Percentiles rank a stretch among this genome's conserved stretches.
Evolutionary conservation across 2,113 vertebrate species (phyloP).

Genomic region (Suricata suricatta): DNA sequence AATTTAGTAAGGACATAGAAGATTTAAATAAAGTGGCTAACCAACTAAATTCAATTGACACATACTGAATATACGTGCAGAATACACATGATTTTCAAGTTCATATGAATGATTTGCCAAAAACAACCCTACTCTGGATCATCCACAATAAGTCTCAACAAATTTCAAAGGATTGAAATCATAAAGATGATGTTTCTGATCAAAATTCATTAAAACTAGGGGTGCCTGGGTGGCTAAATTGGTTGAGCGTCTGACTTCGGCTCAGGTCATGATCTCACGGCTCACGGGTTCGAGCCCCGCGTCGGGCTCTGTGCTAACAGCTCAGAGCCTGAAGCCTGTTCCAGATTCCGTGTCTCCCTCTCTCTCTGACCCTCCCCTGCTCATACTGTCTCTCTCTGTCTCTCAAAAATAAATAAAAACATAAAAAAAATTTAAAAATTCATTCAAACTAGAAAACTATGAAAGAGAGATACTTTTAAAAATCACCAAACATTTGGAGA

Average conservation of each 20-base stretch:
- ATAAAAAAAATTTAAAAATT: background rate
- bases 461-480: background rate
- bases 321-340: no score
- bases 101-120: background rate
- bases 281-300: no score
- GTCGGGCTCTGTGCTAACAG: no score
- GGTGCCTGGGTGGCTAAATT: no score
- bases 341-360: no score
- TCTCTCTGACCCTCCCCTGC: no score
- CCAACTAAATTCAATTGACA: background rate
- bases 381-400: no score
- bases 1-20: no score
- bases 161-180: background rate
- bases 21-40: no score
- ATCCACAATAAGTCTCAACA: background rate
- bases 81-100: background rate
- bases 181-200: background rate
- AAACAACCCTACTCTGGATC: background rate
- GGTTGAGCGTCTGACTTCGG: no score
- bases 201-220: background rate
- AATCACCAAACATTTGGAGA: background rate
- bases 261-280: no score
- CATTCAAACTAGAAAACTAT: background rate
- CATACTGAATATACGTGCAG: background rate
- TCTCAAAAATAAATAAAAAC: no score